phyloP scores from a whole-genome alignment of 2,113 vertebrate genomes.

The Casuarius casuarius region DNA sequence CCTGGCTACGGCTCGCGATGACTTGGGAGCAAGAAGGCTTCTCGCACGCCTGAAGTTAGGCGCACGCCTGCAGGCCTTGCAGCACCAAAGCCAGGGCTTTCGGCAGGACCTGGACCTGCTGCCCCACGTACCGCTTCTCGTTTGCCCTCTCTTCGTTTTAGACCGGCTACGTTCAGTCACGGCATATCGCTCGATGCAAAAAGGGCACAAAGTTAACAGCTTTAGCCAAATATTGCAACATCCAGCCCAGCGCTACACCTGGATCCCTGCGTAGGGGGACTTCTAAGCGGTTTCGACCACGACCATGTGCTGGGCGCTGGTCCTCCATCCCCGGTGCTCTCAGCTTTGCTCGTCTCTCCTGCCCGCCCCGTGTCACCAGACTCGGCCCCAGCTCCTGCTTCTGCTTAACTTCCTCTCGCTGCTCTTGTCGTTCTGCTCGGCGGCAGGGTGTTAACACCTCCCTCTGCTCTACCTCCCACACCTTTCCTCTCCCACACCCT shows the following conservation, averaged over 20 bases:
- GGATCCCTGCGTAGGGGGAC: neutral
- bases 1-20: neutral
- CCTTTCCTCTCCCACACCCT: neutral
- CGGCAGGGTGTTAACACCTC: no score
- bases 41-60: neutral
- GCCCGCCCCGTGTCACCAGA: no score
- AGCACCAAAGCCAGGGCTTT: neutral
- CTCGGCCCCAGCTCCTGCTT: no score
- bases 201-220: neutral
- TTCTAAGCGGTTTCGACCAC: rapidly evolving
- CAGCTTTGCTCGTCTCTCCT: no score
- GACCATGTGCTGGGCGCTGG: neutral
- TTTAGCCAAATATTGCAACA: neutral
- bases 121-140: neutral
- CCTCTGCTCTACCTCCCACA: neutral
- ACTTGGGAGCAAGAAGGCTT: neutral
- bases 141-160: neutral
- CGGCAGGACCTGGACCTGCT: neutral
- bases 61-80: neutral
- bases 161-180: neutral
- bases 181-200: neutral
- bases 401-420: no score
- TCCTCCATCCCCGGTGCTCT: neutral
- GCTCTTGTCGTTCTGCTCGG: no score
- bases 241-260: neutral